phyloP scores from a whole-genome alignment of 37 sponge, comb jelly and placozoan genomes.

The Hormiphora californensis region DNA sequence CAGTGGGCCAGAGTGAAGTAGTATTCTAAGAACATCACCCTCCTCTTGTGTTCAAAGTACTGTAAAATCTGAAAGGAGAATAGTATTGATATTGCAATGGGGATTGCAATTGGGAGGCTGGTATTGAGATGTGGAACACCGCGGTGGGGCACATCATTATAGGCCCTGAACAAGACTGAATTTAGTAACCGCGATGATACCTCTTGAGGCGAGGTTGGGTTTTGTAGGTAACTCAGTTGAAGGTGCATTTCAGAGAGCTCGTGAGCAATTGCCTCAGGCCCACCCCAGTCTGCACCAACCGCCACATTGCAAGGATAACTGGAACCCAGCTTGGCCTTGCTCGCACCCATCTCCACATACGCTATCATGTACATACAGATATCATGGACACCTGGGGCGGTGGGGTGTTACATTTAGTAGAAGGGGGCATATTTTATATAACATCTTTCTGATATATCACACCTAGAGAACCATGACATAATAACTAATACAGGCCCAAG shows the following conservation, averaged over 20 bases:
- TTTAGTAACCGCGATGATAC: too few relatives aligned
- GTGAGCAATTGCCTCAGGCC: conserved; percentile 35
- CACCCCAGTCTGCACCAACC: conserved; percentile 52
- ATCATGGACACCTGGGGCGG: conserved; percentile 32
- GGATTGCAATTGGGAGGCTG: too few relatives aligned
- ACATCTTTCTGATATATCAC: too few relatives aligned
- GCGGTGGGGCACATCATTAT: too few relatives aligned
- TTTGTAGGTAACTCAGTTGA: conserved; percentile 22
- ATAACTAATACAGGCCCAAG: too few relatives aligned
- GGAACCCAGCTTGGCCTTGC: conserved; percentile 44
- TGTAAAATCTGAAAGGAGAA: not conserved
- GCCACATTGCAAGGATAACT: conserved; percentile 37
- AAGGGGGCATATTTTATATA: too few relatives aligned
- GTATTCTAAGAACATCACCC: conserved; percentile 38
- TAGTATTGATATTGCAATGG: not conserved
- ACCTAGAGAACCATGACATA: too few relatives aligned
- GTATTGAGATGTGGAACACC: too few relatives aligned
- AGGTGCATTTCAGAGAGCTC: conserved; percentile 35
- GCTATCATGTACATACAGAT: conserved; percentile 20
- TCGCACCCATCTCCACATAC: conserved; percentile 49
- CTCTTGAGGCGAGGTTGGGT: conserved; percentile 37
- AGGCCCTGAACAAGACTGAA: too few relatives aligned
- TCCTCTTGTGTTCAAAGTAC: conserved; percentile 18
- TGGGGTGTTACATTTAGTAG: too few relatives aligned
- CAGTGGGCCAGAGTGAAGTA: conserved; percentile 52